These are phyloP conservation scores for Tuta absoluta DNA, from an alignment of 2,888 invertebrate genomes.

Conservation along the genomic window DNA sequence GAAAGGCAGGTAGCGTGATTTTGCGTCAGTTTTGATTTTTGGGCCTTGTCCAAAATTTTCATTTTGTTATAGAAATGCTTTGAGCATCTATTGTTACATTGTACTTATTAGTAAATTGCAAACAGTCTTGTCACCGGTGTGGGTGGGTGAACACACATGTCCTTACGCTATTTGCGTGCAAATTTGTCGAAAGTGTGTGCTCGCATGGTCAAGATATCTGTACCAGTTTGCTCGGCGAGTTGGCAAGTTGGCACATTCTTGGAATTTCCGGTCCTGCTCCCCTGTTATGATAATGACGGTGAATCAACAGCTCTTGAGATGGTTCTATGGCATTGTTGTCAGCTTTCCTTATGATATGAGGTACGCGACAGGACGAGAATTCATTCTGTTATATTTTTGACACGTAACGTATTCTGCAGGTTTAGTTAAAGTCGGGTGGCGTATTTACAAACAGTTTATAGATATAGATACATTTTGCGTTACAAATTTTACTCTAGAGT, in stretches of 20 bases:
- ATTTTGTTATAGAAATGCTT: not conserved
- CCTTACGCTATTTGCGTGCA: slow-evolving; percentile 1
- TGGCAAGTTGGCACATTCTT: slow-evolving; percentile 1
- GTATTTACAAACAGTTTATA: no score
- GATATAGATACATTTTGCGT: no score
- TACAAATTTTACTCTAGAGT: no score
- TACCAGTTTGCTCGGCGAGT: slow-evolving; percentile 6
- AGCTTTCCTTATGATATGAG: slow-evolving; percentile 21
- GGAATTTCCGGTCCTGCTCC: slow-evolving; percentile 16
- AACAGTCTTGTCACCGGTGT: not conserved
- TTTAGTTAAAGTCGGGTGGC: not conserved
- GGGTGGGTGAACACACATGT: not conserved
- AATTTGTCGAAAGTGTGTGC: slow-evolving; percentile 19
- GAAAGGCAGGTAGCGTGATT: no score
- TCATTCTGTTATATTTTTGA: slow-evolving; percentile 13
- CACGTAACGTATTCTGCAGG: not conserved
- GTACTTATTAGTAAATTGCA: not conserved
- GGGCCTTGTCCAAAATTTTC: not conserved
- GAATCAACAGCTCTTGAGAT: slow-evolving; percentile 17
- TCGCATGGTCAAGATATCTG: slow-evolving; percentile 4
- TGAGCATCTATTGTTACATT: not conserved
- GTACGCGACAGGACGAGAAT: slow-evolving; percentile 2
- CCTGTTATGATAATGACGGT: slow-evolving; percentile 23
- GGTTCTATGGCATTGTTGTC: slow-evolving; percentile 14
- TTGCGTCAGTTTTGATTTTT: not conserved